phyloP scores from a whole-genome alignment of 2,797 vertebrate species.

The Acanthiza pusilla region DNA sequence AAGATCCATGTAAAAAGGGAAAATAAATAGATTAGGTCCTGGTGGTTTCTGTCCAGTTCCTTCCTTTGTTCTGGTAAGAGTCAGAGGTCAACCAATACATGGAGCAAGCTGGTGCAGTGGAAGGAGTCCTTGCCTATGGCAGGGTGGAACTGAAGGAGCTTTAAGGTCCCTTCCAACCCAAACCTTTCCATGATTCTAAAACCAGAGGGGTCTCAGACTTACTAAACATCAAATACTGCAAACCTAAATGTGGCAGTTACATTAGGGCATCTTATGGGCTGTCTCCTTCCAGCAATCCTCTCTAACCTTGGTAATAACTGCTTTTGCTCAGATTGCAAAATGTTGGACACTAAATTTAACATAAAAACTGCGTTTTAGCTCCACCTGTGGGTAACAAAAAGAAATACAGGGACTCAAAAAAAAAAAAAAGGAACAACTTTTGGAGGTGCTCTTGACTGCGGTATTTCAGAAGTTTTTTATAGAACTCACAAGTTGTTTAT shows the following conservation, averaged over 20 bases:
- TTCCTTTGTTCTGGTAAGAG: neutral
- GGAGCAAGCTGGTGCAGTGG: too few relatives aligned
- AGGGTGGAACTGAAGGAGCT: neutral
- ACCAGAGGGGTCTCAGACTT: neutral
- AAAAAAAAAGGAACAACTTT: neutral
- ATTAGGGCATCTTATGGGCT: neutral
- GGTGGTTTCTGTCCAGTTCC: neutral
- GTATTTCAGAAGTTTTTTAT: neutral
- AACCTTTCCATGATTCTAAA: neutral
- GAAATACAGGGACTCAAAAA: slow-evolving; percentile 35
- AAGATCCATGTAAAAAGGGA: neutral
- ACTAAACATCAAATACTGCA: neutral
- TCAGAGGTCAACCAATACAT: neutral
- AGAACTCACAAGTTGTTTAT: neutral
- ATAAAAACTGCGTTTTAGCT: slow-evolving; percentile 55
- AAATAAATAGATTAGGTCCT: neutral
- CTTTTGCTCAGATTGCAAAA: rapidly evolving
- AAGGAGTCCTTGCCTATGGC: neutral
- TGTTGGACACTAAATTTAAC: neutral
- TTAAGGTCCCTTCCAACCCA: neutral
- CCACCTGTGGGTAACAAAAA: slow-evolving; percentile 65
- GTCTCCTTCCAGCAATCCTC: neutral
- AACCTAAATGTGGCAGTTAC: rapidly evolving
- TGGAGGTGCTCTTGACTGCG: rapidly evolving
- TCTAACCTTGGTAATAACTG: neutral